Evolutionary conservation across 2,113 vertebrate genomes (phyloP), one percentile per base, ranked within the genome.

Genomic region (Perccottus glenii): DNA sequence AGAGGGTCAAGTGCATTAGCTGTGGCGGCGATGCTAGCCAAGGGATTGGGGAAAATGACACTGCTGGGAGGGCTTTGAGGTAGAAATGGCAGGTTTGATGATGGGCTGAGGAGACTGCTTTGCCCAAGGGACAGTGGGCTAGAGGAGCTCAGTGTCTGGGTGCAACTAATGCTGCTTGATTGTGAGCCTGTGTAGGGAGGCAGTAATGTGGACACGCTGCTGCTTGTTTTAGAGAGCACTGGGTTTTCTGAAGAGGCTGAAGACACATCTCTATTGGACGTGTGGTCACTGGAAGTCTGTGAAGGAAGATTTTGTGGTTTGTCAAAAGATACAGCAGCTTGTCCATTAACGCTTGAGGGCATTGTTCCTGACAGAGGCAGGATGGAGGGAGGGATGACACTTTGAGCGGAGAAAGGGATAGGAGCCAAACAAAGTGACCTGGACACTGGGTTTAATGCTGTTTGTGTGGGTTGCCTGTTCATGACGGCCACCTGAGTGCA

Each of bases 11-110:
- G 92, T 0, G 96, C 95, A 0, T 94, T 96, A 72, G 97, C 94
- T 0, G 96, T 98, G 47, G 97, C 97, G 0, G 95, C 96, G 0
- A 98, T 98, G 92, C 98, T 98, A 50, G 94, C 96, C 84, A 99
- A 88, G 0, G 97, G 97, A 60, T 98, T 99, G 86, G 97, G 98
- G 84, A 98, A 99, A 85, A 98, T 98, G 83, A 98, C 96, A 0
- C 94, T 93, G 75, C 93, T 95, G 33, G 95, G 93, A 8, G 96
- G 95, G 81, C 93, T 96, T 83, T 96, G 96, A 96, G 97, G 96
- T 96, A 96, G 95, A 91, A 96, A 94, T 84, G 96, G 93, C 90
- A 98, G 91, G 89, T 87, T 91, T 88, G 94, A 90, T 72, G 94
- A 86, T 3, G 94, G 88, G 85, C 91, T 85, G 67, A 95, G 92